Evolutionary conservation across 2,113 vertebrate species (phyloP), one percentile per base, ranked within the genome.

Genomic region (Oreotrochilus melanogaster): DNA sequence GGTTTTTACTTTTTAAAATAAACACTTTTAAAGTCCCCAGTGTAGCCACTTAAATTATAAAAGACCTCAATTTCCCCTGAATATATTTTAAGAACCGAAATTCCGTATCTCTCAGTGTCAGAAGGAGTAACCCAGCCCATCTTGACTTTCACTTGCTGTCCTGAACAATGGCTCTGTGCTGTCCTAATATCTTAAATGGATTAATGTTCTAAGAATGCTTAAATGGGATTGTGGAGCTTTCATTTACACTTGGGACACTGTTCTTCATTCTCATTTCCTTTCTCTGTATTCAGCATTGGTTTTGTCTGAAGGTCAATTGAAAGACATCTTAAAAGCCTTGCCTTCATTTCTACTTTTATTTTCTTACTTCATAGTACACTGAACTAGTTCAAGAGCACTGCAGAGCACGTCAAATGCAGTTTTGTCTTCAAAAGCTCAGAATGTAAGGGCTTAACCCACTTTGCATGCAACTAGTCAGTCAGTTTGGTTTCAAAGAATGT

Each of bases 151-250:
- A 70, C 81, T 94, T 82, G 51, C 78, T 87, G 12, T 95, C 66
- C 78, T 82, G 54, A 94, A 47, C 54, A 91, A 73, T 57, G 74
- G 57, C 53, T 42, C 71, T 89, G 91, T 93, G 83, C 81, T 89
- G 66, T 87, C 58, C 74, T 94, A 87, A 54, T 95, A 82, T 66
- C 74, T 94, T 94, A 89, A 95, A 96, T 76, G 57, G 84, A 87
- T 95, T 93, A 91, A 89, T 89, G 84, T 57, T 94, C 86, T 95
- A 76, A 94, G 78, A 91, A 89, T 66, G 93, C 58, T 89, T 94
- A 95, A 87, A 85, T 54, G 42, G 70, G 74, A 92, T 82, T 94
- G 78, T 47, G 50, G 66, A 87, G 91, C 58, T 88, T 94, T 86
- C 10, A 0, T 95, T 92, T 89, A 93, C 58, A 51, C 62, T 61